Evolutionary conservation across 2,113 vertebrate species (phyloP), one percentile per base, ranked within the genome.

Genomic region (Alosa alosa): DNA sequence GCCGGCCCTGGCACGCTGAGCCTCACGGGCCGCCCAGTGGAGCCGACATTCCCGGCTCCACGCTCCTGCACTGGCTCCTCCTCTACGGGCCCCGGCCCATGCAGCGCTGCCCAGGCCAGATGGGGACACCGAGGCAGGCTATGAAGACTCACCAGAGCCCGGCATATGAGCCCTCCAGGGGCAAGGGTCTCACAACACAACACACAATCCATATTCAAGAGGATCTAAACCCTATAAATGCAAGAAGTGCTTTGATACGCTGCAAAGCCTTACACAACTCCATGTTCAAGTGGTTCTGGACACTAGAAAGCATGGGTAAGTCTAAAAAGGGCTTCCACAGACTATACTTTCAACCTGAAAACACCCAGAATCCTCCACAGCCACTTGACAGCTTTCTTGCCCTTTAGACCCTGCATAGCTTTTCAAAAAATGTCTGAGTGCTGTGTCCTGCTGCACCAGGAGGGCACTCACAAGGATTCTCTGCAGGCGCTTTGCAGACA

Each of bases 11-110:
- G 92, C 90, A 92, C 91, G 92, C 92, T 93, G 92, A 94, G 93
- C 91, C 93, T 92, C 92, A 91, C 89, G 88, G 93, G 93, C 93
- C 94, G 93, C 93, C 94, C 92, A 15, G 90, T 90, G 90, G 91
- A 90, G 92, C 92, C 91, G 92, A 93, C 91, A 91, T 93, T 92
- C 91, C 93, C 92, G 91, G 94, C 93, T 93, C 93, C 11, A 4
- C 3, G 36, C 93, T 92, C 91, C 90, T 90, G 91, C 91, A 92
- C 91, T 90, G 90, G 72, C 36, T 17, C 72, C 72, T 39, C 72
- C 47, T 55, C 82, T 57, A 18, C 22, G 82, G 49, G 20, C 82
- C 31, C 36, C 55, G 49, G 39, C 18, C 41, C 60, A 78, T 50
- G 72, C 64, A 52, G 72, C 22, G 25, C 72, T 78, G 72, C 31